These are phyloP conservation scores for Pristionchus exspectatus DNA, from an alignment of 2,888 invertebrate genomes.

Conservation along the genomic window DNA sequence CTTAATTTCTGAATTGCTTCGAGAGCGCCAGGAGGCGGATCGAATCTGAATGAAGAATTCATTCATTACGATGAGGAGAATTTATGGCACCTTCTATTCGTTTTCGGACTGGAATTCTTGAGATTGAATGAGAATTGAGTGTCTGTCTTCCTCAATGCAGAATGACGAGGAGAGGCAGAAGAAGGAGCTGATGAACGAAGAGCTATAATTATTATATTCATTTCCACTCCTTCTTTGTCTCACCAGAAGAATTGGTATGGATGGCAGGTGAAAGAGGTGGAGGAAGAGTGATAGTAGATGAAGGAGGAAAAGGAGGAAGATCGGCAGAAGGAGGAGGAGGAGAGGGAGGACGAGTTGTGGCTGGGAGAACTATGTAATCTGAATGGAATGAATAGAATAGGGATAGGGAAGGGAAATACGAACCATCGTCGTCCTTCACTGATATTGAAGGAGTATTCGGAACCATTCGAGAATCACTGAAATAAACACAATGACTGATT, in stretches of 20 bases:
- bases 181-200: constrained; percentile 52
- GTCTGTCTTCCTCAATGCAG: constrained; percentile 67
- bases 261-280: constrained; percentile 40
- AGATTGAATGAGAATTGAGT: constrained; percentile 65
- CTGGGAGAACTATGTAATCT: constrained; percentile 40
- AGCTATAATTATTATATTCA: neutral
- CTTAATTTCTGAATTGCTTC: constrained; percentile 63
- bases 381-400: neutral
- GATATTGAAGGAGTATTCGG: constrained; percentile 19
- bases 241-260: neutral
- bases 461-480: neutral
- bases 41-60: neutral
- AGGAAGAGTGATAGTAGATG: neutral
- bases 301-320: neutral
- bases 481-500: neutral
- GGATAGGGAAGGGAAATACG: neutral
- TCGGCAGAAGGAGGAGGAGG: neutral
- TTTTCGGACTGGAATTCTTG: neutral
- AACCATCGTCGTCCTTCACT: constrained; percentile 12
- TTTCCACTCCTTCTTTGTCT: neutral
- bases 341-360: constrained; percentile 37
- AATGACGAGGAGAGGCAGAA: constrained; percentile 60
- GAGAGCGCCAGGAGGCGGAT: constrained; percentile 52
- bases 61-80: neutral
- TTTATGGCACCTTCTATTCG: constrained; percentile 5